Evolutionary conservation across 2,113 vertebrate species (phyloP).

Genomic region (Rafetus swinhoei): DNA sequence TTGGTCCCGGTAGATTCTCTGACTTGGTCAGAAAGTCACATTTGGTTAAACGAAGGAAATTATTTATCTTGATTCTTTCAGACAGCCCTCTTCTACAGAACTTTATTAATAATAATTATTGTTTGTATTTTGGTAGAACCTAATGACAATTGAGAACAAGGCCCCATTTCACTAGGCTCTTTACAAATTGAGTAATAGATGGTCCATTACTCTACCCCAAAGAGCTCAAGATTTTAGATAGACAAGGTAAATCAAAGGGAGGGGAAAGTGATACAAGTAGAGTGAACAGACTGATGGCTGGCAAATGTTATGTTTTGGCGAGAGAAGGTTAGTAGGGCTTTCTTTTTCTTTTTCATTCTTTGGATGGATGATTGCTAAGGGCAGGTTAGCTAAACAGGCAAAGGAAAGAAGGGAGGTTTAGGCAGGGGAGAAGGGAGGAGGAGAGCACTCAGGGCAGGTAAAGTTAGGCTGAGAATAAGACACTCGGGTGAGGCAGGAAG

Average conservation of each 20-base stretch:
- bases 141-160: neutral
- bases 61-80: neutral
- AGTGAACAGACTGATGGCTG: neutral
- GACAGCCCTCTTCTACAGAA: neutral
- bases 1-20: neutral
- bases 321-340: neutral
- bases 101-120: neutral
- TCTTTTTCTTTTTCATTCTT: neutral
- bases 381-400: neutral
- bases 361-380: neutral
- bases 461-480: neutral
- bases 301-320: neutral
- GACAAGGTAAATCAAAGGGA: neutral
- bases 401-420: neutral
- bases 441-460: neutral
- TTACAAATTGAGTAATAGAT: neutral
- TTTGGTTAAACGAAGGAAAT: constrained; percentile 8
- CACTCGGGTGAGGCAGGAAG: neutral
- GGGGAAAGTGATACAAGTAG: fast-evolving
- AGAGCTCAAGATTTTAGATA: neutral
- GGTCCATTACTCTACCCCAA: neutral
- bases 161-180: neutral
- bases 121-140: neutral
- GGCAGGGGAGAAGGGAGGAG: neutral
- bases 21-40: neutral